phyloP scores from a whole-genome alignment of 64 coral and sea anemone species.

The Montipora capricornis region DNA sequence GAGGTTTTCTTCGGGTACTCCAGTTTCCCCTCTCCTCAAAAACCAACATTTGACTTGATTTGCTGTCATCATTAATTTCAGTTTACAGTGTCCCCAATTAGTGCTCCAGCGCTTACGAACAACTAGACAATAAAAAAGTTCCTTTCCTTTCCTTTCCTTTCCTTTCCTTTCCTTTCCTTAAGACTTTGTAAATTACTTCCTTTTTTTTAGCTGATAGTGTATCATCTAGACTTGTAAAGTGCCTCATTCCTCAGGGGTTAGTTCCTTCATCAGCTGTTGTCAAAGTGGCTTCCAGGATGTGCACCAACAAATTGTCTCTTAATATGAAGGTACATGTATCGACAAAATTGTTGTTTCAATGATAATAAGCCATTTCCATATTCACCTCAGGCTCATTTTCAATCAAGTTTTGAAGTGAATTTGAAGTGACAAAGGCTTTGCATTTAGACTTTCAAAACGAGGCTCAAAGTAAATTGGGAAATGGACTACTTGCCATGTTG shows the following conservation, averaged over 20 bases:
- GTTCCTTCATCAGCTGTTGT: conserved; percentile 76
- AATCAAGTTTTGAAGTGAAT: background rate
- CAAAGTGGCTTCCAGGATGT: conserved; percentile 77
- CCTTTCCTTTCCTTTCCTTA: background rate
- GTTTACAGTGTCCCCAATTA: too few species aligned
- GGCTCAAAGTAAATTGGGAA: too few species aligned
- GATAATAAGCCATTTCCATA: background rate
- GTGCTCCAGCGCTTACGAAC: too few species aligned
- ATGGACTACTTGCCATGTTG: too few species aligned
- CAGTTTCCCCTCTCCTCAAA: too few species aligned
- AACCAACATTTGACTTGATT: too few species aligned
- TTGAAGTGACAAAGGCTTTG: background rate
- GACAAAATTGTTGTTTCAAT: background rate
- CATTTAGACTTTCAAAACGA: too few species aligned
- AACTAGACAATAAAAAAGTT: too few species aligned
- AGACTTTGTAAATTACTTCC: background rate
- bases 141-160: background rate
- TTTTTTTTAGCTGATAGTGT: conserved; percentile 71
- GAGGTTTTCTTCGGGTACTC: too few species aligned
- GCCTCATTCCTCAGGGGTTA: conserved; percentile 74
- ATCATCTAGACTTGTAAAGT: conserved; percentile 69
- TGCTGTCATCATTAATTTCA: too few species aligned
- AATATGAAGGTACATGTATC: conserved; percentile 75
- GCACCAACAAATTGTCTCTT: conserved; percentile 71
- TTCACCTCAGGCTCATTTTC: background rate